A percentile compares a stretch with the other conserved stretches of the same genome.
Evolutionary conservation across 2,797 vertebrate genomes (phyloP).

Genomic region (Todus mexicanus): DNA sequence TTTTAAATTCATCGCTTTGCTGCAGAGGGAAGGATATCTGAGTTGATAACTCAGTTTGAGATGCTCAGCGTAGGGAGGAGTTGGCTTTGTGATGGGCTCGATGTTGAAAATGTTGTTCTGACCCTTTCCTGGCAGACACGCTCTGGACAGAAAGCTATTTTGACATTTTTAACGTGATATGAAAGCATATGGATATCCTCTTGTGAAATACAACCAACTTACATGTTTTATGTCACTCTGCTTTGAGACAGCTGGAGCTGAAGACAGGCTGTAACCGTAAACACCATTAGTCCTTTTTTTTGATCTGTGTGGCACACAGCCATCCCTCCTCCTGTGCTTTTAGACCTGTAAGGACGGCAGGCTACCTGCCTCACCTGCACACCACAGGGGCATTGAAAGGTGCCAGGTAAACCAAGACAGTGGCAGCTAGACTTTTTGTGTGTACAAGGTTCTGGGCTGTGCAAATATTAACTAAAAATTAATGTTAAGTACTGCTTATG

Average conservation of each 20-base stretch:
- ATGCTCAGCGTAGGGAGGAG: background rate
- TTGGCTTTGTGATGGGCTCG: background rate
- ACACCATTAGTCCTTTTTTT: background rate
- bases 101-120: background rate
- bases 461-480: background rate
- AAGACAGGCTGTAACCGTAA: conserved; percentile 29
- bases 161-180: conserved; percentile 41
- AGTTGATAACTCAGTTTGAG: background rate
- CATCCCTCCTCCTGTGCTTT: background rate
- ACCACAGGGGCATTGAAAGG: fast-evolving
- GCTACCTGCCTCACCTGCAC: background rate
- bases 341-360: background rate
- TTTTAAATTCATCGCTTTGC: background rate
- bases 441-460: background rate
- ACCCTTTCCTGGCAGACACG: background rate
- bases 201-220: conserved; percentile 35
- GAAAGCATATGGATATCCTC: conserved; percentile 37
- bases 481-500: background rate
- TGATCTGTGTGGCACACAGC: background rate
- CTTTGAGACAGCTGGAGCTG: conserved; percentile 52
- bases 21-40: background rate
- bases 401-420: background rate
- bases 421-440: background rate
- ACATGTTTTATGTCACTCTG: conserved; percentile 48
- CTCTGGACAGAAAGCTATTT: conserved; percentile 8